Percentiles rank a stretch among this genome's conserved stretches.
Conservation (phyloP, 2,113 vertebrate species). For the Spheniscus mendiculus region DNA sequence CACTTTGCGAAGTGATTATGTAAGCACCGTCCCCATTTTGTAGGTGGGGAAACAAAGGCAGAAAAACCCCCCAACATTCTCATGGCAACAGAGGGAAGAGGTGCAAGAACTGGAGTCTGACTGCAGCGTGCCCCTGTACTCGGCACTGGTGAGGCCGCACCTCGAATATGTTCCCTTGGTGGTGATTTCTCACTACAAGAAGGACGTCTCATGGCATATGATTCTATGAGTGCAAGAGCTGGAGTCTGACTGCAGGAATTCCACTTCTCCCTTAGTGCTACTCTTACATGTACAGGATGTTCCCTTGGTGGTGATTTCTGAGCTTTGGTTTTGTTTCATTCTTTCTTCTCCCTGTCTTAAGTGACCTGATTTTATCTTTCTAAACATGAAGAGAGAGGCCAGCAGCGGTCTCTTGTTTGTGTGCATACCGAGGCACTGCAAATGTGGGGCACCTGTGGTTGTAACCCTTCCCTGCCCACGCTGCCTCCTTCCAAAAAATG, state of each 20-base stretch:
- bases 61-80: background rate
- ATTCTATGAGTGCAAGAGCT: background rate
- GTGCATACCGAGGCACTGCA: background rate
- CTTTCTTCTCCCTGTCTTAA: conserved; percentile 13
- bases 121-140: no score
- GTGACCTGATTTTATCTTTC: conserved; percentile 61
- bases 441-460: background rate
- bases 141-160: no score
- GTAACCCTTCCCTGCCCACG: conserved; percentile 15
- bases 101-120: background rate
- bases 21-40: background rate
- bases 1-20: background rate
- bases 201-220: no score
- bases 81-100: background rate
- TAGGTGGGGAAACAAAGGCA: background rate
- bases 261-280: background rate
- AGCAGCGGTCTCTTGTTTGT: background rate
- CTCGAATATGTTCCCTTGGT: no score
- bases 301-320: background rate
- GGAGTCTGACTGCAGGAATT: background rate
- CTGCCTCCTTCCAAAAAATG: background rate
- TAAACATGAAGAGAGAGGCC: background rate
- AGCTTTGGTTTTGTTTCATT: background rate
- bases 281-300: background rate
- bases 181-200: no score